Evolutionary conservation across 2,113 vertebrate genomes (phyloP).

Genomic region (Myrmecobius fasciatus): DNA sequence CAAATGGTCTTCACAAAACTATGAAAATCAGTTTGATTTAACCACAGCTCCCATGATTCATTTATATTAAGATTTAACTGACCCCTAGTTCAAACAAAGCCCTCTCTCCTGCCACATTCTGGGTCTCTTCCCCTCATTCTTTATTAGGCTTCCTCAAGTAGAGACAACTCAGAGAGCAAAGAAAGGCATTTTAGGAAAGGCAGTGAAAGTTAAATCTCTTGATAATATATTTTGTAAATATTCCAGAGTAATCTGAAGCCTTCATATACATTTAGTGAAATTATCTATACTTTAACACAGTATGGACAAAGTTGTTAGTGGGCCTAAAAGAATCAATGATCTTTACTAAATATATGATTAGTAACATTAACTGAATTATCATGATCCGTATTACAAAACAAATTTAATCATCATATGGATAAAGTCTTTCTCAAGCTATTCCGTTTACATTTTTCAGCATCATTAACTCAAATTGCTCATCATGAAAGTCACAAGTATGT

Average conservation of each 20-base stretch:
- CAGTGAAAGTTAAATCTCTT: slow-evolving; percentile 20
- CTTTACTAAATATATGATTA: background rate
- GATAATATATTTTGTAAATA: background rate
- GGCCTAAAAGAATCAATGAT: background rate
- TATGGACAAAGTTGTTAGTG: slow-evolving; percentile 9
- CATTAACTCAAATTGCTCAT: slow-evolving; percentile 42
- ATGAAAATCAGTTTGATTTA: background rate
- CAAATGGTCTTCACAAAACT: background rate
- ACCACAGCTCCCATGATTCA: background rate
- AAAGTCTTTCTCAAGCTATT: background rate
- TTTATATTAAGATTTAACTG: background rate
- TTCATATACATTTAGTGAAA: slow-evolving; percentile 12
- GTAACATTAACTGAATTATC: background rate
- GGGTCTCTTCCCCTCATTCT: background rate
- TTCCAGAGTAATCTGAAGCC: slow-evolving; percentile 6
- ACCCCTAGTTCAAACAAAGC: background rate
- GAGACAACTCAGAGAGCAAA: background rate
- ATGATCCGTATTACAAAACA: slow-evolving; percentile 17
- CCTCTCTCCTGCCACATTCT: background rate
- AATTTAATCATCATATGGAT: slow-evolving; percentile 11
- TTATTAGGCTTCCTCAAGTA: slow-evolving; percentile 1
- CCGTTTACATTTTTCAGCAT: background rate
- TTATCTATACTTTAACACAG: slow-evolving; percentile 23
- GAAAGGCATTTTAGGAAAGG: background rate
- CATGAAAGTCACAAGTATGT: background rate